phyloP scores from a whole-genome alignment of 2,888 invertebrate genomes.

The Pseudococcus longispinus region DNA sequence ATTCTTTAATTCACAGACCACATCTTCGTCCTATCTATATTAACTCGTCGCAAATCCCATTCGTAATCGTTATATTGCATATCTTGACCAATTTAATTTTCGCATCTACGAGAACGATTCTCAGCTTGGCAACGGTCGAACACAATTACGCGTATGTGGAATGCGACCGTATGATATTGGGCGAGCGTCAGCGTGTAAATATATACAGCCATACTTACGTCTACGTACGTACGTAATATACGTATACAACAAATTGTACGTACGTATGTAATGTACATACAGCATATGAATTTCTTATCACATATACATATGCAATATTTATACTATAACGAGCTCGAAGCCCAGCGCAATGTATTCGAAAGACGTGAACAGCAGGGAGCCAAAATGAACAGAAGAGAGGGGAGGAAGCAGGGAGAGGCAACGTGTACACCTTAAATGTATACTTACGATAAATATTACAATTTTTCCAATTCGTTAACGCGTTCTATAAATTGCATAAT shows the following conservation, averaged over 20 bases:
- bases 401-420: neutral
- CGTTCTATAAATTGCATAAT: conserved; percentile 1
- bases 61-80: neutral
- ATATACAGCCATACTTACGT: neutral
- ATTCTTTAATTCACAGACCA: neutral
- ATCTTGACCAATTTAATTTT: conserved; percentile 8
- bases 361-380: neutral
- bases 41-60: neutral
- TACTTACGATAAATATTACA: neutral
- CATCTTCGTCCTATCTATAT: neutral
- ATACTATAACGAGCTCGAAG: neutral
- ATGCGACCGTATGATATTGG: conserved; percentile 34
- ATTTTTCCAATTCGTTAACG: neutral
- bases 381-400: neutral
- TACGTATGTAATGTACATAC: neutral
- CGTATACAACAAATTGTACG: no score
- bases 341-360: neutral
- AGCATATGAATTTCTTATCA: neutral
- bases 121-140: conserved; percentile 11
- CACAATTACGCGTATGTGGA: conserved; percentile 24
- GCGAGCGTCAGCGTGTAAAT: neutral
- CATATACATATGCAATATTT: neutral
- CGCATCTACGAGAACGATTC: neutral
- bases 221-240: neutral
- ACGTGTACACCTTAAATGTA: neutral